Evolutionary conservation across 2,888 invertebrate species (phyloP), one percentile per base, ranked within the genome.

Genomic region (Pyralis farinalis): DNA sequence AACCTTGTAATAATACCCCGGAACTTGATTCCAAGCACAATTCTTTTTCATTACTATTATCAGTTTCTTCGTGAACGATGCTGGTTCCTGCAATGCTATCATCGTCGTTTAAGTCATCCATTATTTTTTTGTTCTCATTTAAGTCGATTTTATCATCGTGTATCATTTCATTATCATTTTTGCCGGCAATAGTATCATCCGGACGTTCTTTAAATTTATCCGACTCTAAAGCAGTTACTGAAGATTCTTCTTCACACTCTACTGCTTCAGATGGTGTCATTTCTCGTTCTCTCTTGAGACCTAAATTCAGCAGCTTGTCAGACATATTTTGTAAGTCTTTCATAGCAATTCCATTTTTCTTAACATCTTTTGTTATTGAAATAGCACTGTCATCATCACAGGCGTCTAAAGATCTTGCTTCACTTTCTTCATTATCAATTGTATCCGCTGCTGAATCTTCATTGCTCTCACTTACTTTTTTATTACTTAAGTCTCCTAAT

Each of bases 271-370:
- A 32, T 7, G 8, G 10, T 5, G n/a, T 7, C 10, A 7, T 0
- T 22, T 32, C 29, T 25, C 28, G 21, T 30, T 38, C 36, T 7
- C 25, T 45, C 39, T 34, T 33, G 33, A 37, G 40, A 37, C 49
- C 59, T 22, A 49, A 43, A 49, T 61, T 47, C 40, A 83, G 55
- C 50, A 82, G 57, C 10, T 68, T 63, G 57, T 82, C 58, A 3
- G 83, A 81, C 49, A 78, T 61, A 11, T 67, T 59, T 59, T 84
- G 79, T 46, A 83, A 62, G 47, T 84, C 83, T 34, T 63, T 46
- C 29, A 67, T 58, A 33, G 59, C 49, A 1, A 62, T 39, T 22
- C 37, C 10, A 34, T 16, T 40, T 5, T 28, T 28, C 10, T 33
- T 12, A 31, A 3, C 33, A 8, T 42, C 29, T 12, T 32, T 40